Evolutionary conservation across 37 sponge, comb jelly and placozoan genomes (phyloP).

Genomic region (Amphimedon queenslandica): DNA sequence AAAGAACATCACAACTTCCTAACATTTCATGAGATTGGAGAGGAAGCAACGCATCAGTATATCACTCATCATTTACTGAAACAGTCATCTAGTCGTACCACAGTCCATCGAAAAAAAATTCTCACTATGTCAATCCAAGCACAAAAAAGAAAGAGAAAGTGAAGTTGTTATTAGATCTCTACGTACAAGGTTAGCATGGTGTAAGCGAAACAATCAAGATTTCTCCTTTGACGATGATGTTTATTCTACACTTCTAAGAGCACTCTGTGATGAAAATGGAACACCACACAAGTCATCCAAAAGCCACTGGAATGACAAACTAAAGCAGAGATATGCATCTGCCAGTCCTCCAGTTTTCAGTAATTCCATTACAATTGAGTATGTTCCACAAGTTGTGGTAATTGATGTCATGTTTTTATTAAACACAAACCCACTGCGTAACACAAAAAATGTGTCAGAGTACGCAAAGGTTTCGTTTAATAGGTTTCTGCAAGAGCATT

Average conservation of each 20-base stretch:
- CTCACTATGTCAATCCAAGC: neutral
- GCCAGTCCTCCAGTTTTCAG: neutral
- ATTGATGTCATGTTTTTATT: slow-evolving; percentile 4
- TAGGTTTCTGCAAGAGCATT: slow-evolving; percentile 2
- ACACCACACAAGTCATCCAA: neutral
- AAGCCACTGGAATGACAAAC: neutral
- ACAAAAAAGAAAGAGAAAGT: neutral
- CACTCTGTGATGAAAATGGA: slow-evolving; percentile 4
- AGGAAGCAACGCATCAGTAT: neutral
- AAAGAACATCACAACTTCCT: slow-evolving; percentile 2
- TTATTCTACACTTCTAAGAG: neutral
- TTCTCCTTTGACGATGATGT: neutral
- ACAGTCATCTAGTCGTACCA: neutral
- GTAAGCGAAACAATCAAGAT: neutral
- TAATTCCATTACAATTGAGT: neutral
- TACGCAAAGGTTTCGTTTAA: slow-evolving; percentile 6
- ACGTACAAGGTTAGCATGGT: neutral
- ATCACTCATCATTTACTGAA: neutral
- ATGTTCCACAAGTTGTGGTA: neutral
- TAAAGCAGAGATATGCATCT: neutral
- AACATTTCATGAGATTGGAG: slow-evolving; percentile 12
- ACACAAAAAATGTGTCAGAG: neutral
- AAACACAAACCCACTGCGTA: neutral
- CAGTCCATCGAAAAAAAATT: neutral
- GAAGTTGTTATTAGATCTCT: neutral